Conservation (phyloP, 1,140 invertebrate genomes). For the Ctenoplectra terminalis region DNA sequence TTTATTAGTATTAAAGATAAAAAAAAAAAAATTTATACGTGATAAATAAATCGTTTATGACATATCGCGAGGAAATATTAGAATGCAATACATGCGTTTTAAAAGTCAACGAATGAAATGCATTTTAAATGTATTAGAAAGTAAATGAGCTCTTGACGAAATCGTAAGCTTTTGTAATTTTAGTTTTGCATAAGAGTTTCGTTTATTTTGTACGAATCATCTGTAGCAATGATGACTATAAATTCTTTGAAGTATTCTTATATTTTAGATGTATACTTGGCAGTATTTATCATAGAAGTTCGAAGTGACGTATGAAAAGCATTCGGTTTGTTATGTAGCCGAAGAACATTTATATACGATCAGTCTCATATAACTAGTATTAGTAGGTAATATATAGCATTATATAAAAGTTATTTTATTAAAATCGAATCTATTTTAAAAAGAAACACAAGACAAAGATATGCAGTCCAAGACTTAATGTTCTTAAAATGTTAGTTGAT, state of each 20-base stretch:
- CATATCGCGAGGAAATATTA: conserved; percentile 27
- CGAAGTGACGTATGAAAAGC: background rate
- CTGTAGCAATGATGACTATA: background rate
- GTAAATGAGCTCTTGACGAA: background rate
- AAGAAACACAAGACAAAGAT: conserved; percentile 1
- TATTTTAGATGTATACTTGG: conserved; percentile 13
- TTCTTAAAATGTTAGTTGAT: conserved; percentile 4
- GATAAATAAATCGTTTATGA: background rate
- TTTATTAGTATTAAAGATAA: background rate
- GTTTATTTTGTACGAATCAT: conserved; percentile 1
- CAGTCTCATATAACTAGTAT: conserved; percentile 3
- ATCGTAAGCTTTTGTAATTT: background rate
- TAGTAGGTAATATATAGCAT: conserved; percentile 1
- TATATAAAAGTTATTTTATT: conserved; percentile 34
- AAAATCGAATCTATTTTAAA: conserved; percentile 50
- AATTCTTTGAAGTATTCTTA: conserved; percentile 1
- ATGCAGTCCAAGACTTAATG: background rate
- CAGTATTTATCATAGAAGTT: conserved; percentile 15
- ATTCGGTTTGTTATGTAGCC: conserved; percentile 18
- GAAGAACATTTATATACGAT: conserved; percentile 15
- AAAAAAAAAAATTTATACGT: background rate
- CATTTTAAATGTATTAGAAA: conserved; percentile 12
- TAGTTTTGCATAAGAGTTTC: background rate
- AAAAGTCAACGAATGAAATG: background rate
- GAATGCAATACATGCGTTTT: background rate